Conservation (phyloP, 1,140 invertebrate species). For the Trachymyrmex cornetzi region DNA sequence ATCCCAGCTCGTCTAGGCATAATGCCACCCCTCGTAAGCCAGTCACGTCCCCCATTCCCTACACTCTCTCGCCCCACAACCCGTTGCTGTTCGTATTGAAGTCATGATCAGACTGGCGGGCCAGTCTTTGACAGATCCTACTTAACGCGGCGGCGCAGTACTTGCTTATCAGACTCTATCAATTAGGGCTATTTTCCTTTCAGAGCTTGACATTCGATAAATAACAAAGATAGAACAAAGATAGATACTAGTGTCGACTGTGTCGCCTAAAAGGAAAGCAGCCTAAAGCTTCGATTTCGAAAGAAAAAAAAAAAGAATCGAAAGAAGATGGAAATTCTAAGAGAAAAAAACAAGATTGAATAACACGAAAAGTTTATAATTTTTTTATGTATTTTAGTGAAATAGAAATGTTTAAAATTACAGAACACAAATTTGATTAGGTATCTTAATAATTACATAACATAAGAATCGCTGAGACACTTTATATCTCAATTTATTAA, state of each 20-base stretch:
- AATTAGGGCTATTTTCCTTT: conserved; percentile 52
- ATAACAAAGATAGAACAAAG: too few species aligned
- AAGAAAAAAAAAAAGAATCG: too few species aligned
- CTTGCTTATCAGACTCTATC: conserved; percentile 76
- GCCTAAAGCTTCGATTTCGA: neutral
- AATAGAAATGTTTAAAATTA: neutral
- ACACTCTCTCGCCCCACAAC: conserved; percentile 70
- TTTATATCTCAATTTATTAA: neutral
- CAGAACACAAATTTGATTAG: neutral
- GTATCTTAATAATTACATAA: neutral
- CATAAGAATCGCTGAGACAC: neutral
- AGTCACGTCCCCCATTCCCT: conserved; percentile 82
- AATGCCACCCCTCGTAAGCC: conserved; percentile 82
- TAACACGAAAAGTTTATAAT: neutral
- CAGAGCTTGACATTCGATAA: too few species aligned
- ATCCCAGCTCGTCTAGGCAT: conserved; percentile 82
- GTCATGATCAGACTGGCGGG: conserved; percentile 69
- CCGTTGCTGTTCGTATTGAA: conserved; percentile 74
- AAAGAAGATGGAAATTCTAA: neutral
- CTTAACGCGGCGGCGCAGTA: conserved; percentile 39
- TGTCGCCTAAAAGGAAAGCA: too few species aligned
- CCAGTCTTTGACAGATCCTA: conserved; percentile 67
- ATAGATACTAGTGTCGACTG: too few species aligned
- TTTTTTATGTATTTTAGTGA: neutral
- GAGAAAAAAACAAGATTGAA: neutral